Conservation (phyloP, 1,140 invertebrate genomes). For the Neelides sp. region DNA sequence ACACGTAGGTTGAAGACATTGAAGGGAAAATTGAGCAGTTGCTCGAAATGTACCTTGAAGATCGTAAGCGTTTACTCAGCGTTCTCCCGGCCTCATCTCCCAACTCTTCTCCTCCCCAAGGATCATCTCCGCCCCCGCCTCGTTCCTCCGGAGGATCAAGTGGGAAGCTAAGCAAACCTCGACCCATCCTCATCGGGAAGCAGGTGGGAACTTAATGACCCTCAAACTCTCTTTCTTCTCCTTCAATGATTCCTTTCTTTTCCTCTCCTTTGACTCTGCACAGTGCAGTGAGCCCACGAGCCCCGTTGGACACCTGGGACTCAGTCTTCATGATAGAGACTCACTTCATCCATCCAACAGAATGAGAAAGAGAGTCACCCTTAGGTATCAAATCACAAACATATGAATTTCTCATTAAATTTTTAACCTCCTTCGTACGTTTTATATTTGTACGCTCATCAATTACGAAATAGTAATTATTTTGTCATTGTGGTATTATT, state of each 20-base stretch:
- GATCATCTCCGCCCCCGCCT: constrained; percentile 4
- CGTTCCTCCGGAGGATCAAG: background rate
- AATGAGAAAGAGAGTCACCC: constrained; percentile 29
- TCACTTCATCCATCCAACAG: constrained; percentile 14
- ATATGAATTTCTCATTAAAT: background rate
- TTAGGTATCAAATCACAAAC: constrained; percentile 17
- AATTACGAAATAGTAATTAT: too few species aligned
- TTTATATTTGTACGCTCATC: background rate
- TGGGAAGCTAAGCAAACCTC: constrained; percentile 10
- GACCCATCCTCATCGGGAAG: constrained; percentile 25
- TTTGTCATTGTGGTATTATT: too few species aligned
- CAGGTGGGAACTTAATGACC: constrained; percentile 14
- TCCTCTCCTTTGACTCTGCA: constrained; percentile 8
- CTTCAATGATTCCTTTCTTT: background rate
- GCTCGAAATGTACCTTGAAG: constrained; percentile 83
- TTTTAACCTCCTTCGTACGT: background rate
- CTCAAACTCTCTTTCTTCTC: background rate
- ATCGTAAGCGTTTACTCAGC: constrained; percentile 53
- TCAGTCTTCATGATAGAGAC: constrained; percentile 4
- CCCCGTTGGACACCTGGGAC: constrained; percentile 13
- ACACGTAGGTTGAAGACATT: constrained; percentile 87
- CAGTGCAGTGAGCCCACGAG: constrained; percentile 30
- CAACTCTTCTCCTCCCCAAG: constrained; percentile 10
- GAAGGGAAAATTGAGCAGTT: constrained; percentile 85
- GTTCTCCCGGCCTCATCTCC: constrained; percentile 32